Percentiles rank a stretch among this genome's conserved stretches.
These are phyloP conservation scores for Notolepis coatsorum DNA, from an alignment of 2,797 vertebrate genomes.

Conservation along the genomic window DNA sequence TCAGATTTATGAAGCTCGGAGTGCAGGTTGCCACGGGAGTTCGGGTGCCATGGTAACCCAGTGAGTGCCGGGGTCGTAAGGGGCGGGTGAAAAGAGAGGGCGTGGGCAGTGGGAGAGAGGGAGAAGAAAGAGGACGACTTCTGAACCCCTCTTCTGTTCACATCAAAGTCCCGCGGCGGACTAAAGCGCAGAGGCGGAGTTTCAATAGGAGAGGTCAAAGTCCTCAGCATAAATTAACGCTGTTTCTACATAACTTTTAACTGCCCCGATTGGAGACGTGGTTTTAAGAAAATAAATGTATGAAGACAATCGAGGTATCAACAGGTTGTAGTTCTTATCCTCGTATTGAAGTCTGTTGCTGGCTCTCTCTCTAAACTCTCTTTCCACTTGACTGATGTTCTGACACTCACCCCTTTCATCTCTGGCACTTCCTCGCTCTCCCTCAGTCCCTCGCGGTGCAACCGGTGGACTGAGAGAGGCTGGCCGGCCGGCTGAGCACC, in stretches of 20 bases:
- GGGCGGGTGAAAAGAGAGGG: constrained; percentile 53
- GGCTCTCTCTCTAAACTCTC: background rate
- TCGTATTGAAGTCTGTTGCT: constrained; percentile 7
- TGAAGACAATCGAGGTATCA: constrained; percentile 9
- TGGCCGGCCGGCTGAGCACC: constrained; percentile 44
- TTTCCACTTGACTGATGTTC: background rate
- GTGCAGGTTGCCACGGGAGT: constrained; percentile 57
- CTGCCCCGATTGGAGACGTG: constrained; percentile 25
- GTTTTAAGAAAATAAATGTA: too few relatives aligned
- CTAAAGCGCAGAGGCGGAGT: constrained; percentile 48
- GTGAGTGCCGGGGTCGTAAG: constrained; percentile 63
- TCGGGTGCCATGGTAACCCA: constrained; percentile 77
- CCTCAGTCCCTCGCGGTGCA: constrained; percentile 18
- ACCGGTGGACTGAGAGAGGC: constrained; percentile 38
- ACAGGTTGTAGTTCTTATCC: constrained; percentile 56
- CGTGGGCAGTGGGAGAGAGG: constrained; percentile 26
- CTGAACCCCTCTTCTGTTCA: constrained; percentile 73
- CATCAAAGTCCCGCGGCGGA: constrained; percentile 47
- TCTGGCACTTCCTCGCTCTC: constrained; percentile 1
- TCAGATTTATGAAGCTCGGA: constrained; percentile 71
- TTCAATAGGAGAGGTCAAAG: constrained; percentile 67
- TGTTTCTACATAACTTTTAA: constrained; percentile 11
- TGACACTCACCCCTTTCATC: background rate
- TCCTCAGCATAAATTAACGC: constrained; percentile 66
- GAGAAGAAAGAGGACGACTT: constrained; percentile 65